phyloP scores from a whole-genome alignment of 2,888 invertebrate species.

The Clitarchus hookeri region DNA sequence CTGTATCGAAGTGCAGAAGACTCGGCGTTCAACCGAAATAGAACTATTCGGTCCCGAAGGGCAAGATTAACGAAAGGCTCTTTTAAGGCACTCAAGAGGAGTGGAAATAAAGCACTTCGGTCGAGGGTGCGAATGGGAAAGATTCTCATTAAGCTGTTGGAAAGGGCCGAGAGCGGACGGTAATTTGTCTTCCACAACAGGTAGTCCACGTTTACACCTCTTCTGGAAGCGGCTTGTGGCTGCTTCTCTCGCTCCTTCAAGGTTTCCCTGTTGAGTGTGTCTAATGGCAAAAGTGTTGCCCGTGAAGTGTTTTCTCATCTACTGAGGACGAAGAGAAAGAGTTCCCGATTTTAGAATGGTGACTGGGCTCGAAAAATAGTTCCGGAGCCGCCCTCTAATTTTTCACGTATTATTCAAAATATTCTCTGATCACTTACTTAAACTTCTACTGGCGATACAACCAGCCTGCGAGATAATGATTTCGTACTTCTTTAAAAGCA shows the following conservation, averaged over 20 bases:
- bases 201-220: slow-evolving; percentile 4
- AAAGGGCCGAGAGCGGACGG: background rate
- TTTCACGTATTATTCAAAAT: no score
- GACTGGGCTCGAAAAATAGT: background rate
- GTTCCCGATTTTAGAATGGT: background rate
- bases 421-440: no score
- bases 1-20: no score
- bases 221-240: background rate
- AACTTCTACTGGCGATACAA: no score
- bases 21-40: no score
- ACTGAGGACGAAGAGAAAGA: background rate
- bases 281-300: background rate
- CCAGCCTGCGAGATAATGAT: no score
- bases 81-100: background rate
- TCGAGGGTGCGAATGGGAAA: background rate
- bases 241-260: background rate
- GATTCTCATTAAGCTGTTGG: background rate
- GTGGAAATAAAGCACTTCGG: background rate
- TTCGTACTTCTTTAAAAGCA: no score
- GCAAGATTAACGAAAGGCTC: background rate
- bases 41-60: background rate
- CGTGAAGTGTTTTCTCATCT: background rate
- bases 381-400: background rate
- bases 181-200: background rate
- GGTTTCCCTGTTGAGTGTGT: background rate